Evolutionary conservation across 2,888 invertebrate genomes (phyloP).

Genomic region (Anoncus sp.): DNA sequence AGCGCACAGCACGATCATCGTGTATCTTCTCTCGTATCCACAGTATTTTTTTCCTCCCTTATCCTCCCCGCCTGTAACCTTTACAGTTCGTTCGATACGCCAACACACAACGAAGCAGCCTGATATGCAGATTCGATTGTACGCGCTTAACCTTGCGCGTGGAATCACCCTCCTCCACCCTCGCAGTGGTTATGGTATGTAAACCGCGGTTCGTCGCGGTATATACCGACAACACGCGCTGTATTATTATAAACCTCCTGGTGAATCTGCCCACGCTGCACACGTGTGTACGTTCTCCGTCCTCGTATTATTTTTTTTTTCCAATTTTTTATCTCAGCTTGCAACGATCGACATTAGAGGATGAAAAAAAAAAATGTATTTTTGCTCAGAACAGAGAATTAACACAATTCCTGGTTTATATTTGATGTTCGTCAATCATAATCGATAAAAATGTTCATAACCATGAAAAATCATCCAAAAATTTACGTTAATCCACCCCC

Average conservation of each 20-base stretch:
- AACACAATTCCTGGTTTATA: not conserved
- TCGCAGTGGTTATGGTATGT: conserved; percentile 16
- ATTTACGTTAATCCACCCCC: not conserved
- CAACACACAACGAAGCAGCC: conserved; percentile 50
- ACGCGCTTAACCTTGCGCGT: conserved; percentile 5
- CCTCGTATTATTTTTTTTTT: not conserved
- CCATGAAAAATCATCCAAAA: not conserved
- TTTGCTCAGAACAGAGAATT: not conserved
- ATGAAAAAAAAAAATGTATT: not conserved
- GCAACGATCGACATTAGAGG: not conserved
- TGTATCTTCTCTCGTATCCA: conserved; percentile 52
- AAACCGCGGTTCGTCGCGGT: too few species aligned
- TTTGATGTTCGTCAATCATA: not conserved
- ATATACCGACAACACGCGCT: conserved; percentile 18
- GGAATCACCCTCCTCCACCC: too few species aligned
- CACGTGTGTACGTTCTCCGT: conserved; percentile 38
- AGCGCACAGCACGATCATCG: conserved; percentile 57
- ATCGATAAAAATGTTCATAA: conserved; percentile 4
- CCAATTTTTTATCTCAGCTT: not conserved
- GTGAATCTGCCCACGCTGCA: not conserved
- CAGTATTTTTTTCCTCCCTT: conserved; percentile 15
- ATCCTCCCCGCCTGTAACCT: conserved; percentile 9
- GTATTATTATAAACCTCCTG: not conserved
- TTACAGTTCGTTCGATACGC: conserved; percentile 61
- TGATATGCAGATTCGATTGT: conserved; percentile 61